Evolutionary conservation across 1,140 invertebrate genomes (phyloP).

Genomic region (Holcopasites calliopsidis): DNA sequence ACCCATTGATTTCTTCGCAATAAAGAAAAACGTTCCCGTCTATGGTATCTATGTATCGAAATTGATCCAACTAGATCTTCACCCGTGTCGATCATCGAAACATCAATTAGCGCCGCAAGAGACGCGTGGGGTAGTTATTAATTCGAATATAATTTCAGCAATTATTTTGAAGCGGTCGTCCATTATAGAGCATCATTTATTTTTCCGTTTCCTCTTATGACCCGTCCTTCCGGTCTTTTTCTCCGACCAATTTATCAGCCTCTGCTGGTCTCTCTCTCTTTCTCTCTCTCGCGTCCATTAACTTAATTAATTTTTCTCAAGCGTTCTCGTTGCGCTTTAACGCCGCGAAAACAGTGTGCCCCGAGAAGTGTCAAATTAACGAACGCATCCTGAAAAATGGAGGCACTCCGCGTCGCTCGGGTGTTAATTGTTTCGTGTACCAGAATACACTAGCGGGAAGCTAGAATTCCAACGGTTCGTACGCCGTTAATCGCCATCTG

Average conservation of each 20-base stretch:
- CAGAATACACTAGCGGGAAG: conserved; percentile 41
- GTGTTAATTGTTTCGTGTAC: conserved; percentile 65
- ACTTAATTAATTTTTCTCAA: conserved; percentile 59
- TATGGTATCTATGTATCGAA: too few species aligned
- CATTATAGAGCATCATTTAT: conserved; percentile 45
- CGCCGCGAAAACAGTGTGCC: conserved; percentile 13
- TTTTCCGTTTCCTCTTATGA: conserved; percentile 47
- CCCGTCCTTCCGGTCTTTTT: conserved; percentile 45
- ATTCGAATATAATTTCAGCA: conserved; percentile 56
- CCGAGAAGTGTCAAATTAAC: conserved; percentile 56
- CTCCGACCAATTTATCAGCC: conserved; percentile 47
- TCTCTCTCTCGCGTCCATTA: conserved; percentile 50
- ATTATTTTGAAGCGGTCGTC: conserved; percentile 52
- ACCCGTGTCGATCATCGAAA: not conserved
- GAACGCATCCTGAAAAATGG: conserved; percentile 61
- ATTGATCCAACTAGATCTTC: too few species aligned
- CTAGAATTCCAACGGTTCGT: conserved; percentile 56
- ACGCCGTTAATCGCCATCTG: conserved; percentile 62
- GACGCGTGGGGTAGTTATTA: conserved; percentile 42
- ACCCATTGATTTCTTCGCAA: too few species aligned
- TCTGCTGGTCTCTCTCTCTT: not conserved
- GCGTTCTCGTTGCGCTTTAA: conserved; percentile 5
- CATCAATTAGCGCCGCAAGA: conserved; percentile 36
- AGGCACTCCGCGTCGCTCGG: conserved; percentile 19
- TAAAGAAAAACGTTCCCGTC: conserved; percentile 27